Evolutionary conservation across 1,140 invertebrate species (phyloP).

Genomic region (Dufourea novaeangliae): DNA sequence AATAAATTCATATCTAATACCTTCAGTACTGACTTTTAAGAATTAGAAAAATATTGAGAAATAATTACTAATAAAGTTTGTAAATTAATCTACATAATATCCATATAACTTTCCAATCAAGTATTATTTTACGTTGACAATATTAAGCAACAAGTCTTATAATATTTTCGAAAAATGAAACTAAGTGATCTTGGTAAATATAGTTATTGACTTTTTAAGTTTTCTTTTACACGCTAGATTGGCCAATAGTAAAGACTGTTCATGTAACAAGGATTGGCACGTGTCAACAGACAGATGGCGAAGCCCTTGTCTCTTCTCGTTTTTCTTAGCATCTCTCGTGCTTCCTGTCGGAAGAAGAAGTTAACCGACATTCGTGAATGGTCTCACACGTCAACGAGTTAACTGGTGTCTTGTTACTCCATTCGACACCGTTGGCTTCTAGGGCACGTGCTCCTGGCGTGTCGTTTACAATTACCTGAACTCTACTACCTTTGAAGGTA

Average conservation of each 20-base stretch:
- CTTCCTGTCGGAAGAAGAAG: conserved; percentile 32
- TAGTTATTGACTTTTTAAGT: too few relatives aligned
- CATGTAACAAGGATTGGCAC: conserved; percentile 34
- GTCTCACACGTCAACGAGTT: conserved; percentile 20
- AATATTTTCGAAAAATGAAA: too few relatives aligned
- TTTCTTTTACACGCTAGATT: background rate
- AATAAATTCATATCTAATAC: too few relatives aligned
- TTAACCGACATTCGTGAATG: conserved; percentile 7
- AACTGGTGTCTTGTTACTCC: conserved; percentile 18
- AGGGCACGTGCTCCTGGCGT: background rate
- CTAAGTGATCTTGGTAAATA: too few relatives aligned
- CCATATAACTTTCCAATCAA: too few relatives aligned
- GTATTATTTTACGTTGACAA: too few relatives aligned
- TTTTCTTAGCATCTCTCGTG: conserved; percentile 51
- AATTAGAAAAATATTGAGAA: too few relatives aligned
- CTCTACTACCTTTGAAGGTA: background rate
- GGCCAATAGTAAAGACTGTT: too few relatives aligned
- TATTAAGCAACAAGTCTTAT: too few relatives aligned
- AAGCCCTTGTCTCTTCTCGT: conserved; percentile 52
- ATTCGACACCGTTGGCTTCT: conserved; percentile 32
- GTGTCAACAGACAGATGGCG: conserved; percentile 65
- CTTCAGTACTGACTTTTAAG: too few relatives aligned
- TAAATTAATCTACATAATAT: too few relatives aligned
- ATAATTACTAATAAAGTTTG: too few relatives aligned
- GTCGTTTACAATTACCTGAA: background rate